Conservation (phyloP, 2,888 invertebrate genomes). For the Polymixis lichenea region DNA sequence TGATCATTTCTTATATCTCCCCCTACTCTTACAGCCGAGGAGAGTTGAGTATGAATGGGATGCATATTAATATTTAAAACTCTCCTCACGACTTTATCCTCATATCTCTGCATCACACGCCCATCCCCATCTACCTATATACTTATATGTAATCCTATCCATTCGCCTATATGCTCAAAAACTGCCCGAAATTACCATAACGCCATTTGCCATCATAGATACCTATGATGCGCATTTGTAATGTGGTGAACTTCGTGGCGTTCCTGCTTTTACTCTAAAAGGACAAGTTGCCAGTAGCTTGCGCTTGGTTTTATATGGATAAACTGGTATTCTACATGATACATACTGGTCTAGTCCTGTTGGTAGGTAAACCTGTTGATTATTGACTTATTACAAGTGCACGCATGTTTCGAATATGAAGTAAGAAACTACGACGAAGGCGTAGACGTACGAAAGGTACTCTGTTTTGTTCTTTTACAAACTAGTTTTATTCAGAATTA, state of each 20-base stretch:
- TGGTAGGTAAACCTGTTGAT: constrained; percentile 37
- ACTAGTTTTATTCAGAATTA: neutral
- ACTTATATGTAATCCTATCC: neutral
- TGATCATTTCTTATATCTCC: neutral
- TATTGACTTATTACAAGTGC: constrained; percentile 30
- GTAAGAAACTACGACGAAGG: neutral
- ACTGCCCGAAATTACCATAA: neutral
- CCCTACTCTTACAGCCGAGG: neutral
- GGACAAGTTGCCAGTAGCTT: constrained; percentile 27
- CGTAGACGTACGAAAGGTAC: neutral
- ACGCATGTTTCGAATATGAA: constrained; percentile 8
- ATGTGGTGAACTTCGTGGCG: constrained; percentile 12
- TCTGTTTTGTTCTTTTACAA: constrained; percentile 1
- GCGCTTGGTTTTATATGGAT: constrained; percentile 14
- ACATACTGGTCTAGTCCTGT: constrained; percentile 19
- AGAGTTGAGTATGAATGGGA: too few relatives aligned
- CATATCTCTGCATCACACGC: neutral
- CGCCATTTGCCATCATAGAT: neutral
- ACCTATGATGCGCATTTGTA: neutral
- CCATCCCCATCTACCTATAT: neutral
- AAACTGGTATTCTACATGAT: constrained; percentile 27
- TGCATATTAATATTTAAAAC: neutral
- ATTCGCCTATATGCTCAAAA: neutral
- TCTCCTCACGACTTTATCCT: neutral
- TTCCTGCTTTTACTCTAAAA: constrained; percentile 29